Evolutionary conservation across 2,888 invertebrate species (phyloP).

Genomic region (Stegana nigrithorax): DNA sequence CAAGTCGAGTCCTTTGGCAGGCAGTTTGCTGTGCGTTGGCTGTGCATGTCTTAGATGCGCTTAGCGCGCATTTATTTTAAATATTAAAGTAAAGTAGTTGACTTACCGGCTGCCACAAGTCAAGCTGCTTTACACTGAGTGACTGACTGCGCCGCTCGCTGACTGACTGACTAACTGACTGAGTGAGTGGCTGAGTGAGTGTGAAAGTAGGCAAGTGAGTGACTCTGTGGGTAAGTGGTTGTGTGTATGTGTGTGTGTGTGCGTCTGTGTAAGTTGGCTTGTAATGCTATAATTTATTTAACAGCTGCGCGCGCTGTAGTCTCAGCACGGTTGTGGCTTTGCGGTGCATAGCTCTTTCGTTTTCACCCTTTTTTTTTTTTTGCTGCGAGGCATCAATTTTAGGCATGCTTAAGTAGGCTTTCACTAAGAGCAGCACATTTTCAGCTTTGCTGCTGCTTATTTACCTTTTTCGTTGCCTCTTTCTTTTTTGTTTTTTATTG

Average conservation of each 20-base stretch:
- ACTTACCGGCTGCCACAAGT: not conserved
- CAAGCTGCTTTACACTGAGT: no score
- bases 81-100: constrained; percentile 11
- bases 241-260: not conserved
- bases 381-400: not conserved
- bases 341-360: not conserved
- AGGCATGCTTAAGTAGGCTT: no score
- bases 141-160: constrained; percentile 5
- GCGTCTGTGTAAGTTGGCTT: not conserved
- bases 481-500: no score
- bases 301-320: not conserved
- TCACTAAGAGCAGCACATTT: no score
- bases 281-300: constrained; percentile 26
- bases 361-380: not conserved
- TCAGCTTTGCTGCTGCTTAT: no score
- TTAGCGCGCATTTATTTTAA: constrained; percentile 11
- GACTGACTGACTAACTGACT: not conserved
- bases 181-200: constrained; percentile 13
- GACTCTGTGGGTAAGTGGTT: not conserved
- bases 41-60: no score
- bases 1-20: no score
- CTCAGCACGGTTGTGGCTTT: not conserved
- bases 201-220: not conserved
- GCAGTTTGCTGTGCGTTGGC: no score
- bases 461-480: no score